A percentile compares a stretch with the other conserved stretches of the same genome.
phyloP scores from a whole-genome alignment of 2,113 vertebrate genomes.

The Erythrolamprus reginae region DNA sequence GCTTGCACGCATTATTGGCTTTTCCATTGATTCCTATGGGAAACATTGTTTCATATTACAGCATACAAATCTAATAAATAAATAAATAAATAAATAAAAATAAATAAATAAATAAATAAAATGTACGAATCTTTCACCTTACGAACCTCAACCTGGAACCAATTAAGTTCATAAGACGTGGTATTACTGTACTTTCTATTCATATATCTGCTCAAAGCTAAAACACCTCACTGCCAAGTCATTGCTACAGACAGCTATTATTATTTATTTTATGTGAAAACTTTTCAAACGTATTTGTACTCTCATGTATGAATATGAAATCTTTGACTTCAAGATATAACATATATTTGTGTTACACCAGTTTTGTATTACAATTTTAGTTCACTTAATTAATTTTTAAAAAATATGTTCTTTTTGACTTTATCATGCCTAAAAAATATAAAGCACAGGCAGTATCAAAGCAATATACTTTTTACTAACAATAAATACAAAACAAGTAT shows the following conservation, averaged over 20 bases:
- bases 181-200: neutral
- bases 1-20: too few relatives aligned
- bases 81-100: too few relatives aligned
- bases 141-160: too few relatives aligned
- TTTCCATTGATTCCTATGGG: too few relatives aligned
- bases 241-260: neutral
- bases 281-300: neutral
- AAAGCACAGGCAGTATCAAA: constrained; percentile 12
- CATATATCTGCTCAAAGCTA: neutral
- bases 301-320: neutral
- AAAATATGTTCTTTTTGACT: constrained; percentile 34
- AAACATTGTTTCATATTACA: too few relatives aligned
- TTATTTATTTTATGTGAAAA: constrained; percentile 30
- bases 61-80: too few relatives aligned
- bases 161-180: too few relatives aligned
- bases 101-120: too few relatives aligned
- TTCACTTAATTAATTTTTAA: neutral
- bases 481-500: constrained; percentile 42
- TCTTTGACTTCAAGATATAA: neutral
- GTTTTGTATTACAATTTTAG: constrained; percentile 17
- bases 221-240: neutral
- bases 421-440: constrained; percentile 16
- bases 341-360: neutral
- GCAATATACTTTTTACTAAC: constrained; percentile 34
- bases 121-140: too few relatives aligned